Conservation (phyloP, 2,888 invertebrate genomes). For the Blastobasis adustella region DNA sequence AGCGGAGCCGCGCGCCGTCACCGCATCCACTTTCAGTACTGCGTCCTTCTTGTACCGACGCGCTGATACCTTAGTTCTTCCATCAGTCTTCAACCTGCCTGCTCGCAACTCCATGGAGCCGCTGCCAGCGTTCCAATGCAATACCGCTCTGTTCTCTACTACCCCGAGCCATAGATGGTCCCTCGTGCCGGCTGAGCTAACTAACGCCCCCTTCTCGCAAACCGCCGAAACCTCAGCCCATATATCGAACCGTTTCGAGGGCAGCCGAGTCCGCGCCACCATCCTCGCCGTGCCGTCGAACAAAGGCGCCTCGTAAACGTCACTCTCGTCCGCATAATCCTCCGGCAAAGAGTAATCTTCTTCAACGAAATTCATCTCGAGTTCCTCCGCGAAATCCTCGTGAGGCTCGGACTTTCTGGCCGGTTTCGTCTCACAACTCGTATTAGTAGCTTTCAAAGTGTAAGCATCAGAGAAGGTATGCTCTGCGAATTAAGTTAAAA, state of each 20-base stretch:
- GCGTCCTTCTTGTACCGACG: slow-evolving; percentile 62
- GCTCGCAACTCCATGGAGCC: slow-evolving; percentile 52
- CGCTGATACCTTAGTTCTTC: slow-evolving; percentile 53
- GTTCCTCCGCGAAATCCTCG: slow-evolving; percentile 31
- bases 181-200: slow-evolving; percentile 55
- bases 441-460: slow-evolving; percentile 7
- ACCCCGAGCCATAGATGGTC: slow-evolving; percentile 68
- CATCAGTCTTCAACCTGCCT: slow-evolving; percentile 51
- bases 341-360: slow-evolving; percentile 39
- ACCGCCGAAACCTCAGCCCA: slow-evolving; percentile 64
- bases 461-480: slow-evolving; percentile 20
- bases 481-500: slow-evolving; percentile 49
- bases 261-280: slow-evolving; percentile 48
- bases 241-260: slow-evolving; percentile 62
- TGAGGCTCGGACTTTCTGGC: slow-evolving; percentile 20
- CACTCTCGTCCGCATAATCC: slow-evolving; percentile 48
- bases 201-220: slow-evolving; percentile 52
- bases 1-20: slow-evolving; percentile 46
- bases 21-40: slow-evolving; percentile 49
- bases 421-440: slow-evolving; percentile 21
- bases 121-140: slow-evolving; percentile 61
- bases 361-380: slow-evolving; percentile 42
- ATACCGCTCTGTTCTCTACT: slow-evolving; percentile 45
- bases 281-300: slow-evolving; percentile 58
- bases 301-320: slow-evolving; percentile 50